Conservation (phyloP, 1,140 invertebrate species). For the Paraescarpia echinospica region DNA sequence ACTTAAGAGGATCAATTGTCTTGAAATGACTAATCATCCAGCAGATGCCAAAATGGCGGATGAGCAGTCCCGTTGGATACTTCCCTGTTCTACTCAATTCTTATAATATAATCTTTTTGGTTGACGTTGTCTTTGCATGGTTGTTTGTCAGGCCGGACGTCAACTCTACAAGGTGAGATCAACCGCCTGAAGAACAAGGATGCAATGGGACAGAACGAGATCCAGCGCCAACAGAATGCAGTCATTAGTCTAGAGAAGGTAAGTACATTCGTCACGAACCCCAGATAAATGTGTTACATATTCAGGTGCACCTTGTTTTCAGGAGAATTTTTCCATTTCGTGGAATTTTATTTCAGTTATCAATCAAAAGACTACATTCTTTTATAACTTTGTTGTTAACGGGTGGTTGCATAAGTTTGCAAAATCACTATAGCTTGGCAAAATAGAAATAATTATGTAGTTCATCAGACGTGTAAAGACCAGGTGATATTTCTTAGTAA, state of each 20-base stretch:
- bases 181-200: conserved; percentile 73
- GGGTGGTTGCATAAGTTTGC: neutral
- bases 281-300: too few relatives aligned
- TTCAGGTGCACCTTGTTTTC: too few relatives aligned
- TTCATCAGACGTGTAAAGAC: neutral
- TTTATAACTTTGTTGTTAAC: conserved; percentile 22
- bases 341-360: too few relatives aligned
- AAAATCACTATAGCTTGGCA: neutral
- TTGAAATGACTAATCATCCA: too few relatives aligned
- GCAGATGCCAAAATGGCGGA: too few relatives aligned
- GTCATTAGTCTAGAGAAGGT: conserved; percentile 84
- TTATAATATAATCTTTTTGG: too few relatives aligned
- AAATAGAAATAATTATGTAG: neutral
- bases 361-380: neutral
- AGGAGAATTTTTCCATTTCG: too few relatives aligned
- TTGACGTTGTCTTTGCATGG: neutral
- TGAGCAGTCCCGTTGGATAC: too few relatives aligned
- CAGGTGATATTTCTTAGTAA: neutral
- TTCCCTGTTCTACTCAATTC: too few relatives aligned
- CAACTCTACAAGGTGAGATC: conserved; percentile 72
- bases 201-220: conserved; percentile 72
- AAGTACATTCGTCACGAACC: conserved; percentile 3
- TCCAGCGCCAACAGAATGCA: conserved; percentile 75
- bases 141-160: conserved; percentile 55
- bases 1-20: too few relatives aligned